Evolutionary conservation across 2,888 invertebrate genomes (phyloP).

Genomic region (Rapana venosa): DNA sequence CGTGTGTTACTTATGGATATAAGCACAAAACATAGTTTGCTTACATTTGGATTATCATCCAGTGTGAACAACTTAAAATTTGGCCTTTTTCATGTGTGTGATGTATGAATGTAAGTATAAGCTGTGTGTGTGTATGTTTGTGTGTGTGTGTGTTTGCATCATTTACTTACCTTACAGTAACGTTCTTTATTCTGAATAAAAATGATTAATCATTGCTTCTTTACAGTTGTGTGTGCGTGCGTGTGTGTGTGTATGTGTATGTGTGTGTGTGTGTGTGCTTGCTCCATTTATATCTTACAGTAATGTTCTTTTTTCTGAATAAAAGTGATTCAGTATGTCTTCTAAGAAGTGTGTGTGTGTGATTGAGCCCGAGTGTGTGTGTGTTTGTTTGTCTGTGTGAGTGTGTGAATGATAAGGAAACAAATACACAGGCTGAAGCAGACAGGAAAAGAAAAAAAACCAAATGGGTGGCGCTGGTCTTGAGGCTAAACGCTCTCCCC

Average conservation of each 20-base stretch:
- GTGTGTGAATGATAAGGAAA: background rate
- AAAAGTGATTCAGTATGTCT: background rate
- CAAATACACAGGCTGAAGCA: no score
- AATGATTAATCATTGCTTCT: background rate
- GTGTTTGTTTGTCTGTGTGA: background rate
- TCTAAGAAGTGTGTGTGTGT: background rate
- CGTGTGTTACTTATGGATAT: no score
- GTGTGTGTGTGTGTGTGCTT: background rate
- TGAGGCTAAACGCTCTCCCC: no score
- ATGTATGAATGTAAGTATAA: no score
- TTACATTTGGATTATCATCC: no score
- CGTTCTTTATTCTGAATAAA: background rate
- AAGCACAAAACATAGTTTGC: no score
- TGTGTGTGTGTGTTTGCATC: background rate
- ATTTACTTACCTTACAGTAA: background rate
- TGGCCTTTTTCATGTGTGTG: no score
- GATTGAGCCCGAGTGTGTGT: background rate
- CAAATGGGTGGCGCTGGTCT: no score
- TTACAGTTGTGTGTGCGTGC: background rate
- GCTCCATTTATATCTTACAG: no score
- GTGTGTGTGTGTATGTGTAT: background rate
- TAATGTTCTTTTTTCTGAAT: background rate
- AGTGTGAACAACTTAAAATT: no score
- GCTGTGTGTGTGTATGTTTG: background rate
- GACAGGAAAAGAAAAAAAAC: no score